These are phyloP conservation scores for Lepidocyrtinus sp. DNA, from an alignment of 2,888 invertebrate species.

Conservation along the genomic window DNA sequence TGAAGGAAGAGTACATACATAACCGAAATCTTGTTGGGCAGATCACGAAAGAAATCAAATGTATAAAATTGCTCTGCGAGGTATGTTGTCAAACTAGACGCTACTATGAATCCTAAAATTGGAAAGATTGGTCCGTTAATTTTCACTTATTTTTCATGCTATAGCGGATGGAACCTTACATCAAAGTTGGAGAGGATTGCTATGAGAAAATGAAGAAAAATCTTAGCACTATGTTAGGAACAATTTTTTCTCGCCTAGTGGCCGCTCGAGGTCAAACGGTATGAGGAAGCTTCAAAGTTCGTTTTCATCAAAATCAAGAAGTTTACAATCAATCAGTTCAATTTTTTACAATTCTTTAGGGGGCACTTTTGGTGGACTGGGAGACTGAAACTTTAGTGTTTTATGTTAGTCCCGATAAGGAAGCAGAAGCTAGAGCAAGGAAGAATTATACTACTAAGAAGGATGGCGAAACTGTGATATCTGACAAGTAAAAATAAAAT, in stretches of 20 bases:
- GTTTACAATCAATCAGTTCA: too few relatives aligned
- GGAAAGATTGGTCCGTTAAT: too few relatives aligned
- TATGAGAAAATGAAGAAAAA: constrained; percentile 32
- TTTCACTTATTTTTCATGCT: constrained; percentile 22
- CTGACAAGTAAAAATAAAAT: constrained; percentile 30
- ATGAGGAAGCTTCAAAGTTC: too few relatives aligned
- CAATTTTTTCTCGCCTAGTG: too few relatives aligned
- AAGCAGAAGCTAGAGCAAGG: constrained; percentile 27
- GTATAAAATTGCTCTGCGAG: background rate
- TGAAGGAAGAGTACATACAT: constrained; percentile 11
- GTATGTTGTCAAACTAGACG: constrained; percentile 7
- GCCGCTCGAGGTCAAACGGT: too few relatives aligned
- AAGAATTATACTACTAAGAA: background rate
- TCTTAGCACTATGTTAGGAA: constrained; percentile 1
- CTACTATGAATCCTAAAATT: background rate
- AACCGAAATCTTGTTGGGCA: constrained; percentile 2
- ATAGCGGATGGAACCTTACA: constrained; percentile 30
- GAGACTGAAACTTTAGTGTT: constrained; percentile 19
- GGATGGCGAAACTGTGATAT: constrained; percentile 21
- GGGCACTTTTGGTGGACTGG: constrained; percentile 40
- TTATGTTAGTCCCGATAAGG: constrained; percentile 35
- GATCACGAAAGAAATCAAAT: constrained; percentile 21
- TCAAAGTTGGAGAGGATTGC: constrained; percentile 17
- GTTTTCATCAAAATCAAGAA: too few relatives aligned
- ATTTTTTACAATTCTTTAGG: too few relatives aligned